These are phyloP conservation scores for Pseudomyrmex cubaensis DNA, from an alignment of 1,140 invertebrate genomes.

Conservation along the genomic window DNA sequence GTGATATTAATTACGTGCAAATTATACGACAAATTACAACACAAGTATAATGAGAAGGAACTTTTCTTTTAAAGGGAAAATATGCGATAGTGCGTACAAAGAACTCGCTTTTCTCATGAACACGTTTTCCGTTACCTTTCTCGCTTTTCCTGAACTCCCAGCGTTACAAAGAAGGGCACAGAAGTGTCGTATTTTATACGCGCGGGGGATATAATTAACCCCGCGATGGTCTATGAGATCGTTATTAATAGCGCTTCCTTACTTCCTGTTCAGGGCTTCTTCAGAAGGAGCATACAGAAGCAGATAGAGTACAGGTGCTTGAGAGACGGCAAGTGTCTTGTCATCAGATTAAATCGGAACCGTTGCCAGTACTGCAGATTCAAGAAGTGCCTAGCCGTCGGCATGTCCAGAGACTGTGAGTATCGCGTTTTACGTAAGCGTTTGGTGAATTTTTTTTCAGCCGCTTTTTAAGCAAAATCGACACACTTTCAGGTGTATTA, in stretches of 20 bases:
- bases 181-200: slow-evolving; percentile 49
- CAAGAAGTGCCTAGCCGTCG: slow-evolving; percentile 98
- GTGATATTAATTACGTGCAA: not conserved
- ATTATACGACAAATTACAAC: not conserved
- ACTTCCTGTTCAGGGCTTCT: slow-evolving; percentile 89
- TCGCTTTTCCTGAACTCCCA: slow-evolving; percentile 31
- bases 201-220: slow-evolving; percentile 42
- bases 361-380: slow-evolving; percentile 99
- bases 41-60: not conserved
- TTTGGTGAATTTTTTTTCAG: slow-evolving; percentile 9
- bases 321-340: slow-evolving; percentile 97
- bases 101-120: slow-evolving; percentile 36
- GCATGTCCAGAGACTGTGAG: slow-evolving; percentile 99
- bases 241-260: slow-evolving; percentile 55
- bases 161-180: slow-evolving; percentile 32
- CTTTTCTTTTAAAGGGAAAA: not conserved
- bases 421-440: slow-evolving; percentile 76
- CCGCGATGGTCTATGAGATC: slow-evolving; percentile 36
- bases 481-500: not conserved
- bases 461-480: slow-evolving; percentile 1
- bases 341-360: slow-evolving; percentile 98
- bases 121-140: slow-evolving; percentile 33
- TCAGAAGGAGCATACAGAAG: slow-evolving; percentile 97
- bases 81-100: not conserved
- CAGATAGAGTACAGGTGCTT: slow-evolving; percentile 99